Conservation (phyloP, 2,113 vertebrate species). For the Daboia siamensis region DNA sequence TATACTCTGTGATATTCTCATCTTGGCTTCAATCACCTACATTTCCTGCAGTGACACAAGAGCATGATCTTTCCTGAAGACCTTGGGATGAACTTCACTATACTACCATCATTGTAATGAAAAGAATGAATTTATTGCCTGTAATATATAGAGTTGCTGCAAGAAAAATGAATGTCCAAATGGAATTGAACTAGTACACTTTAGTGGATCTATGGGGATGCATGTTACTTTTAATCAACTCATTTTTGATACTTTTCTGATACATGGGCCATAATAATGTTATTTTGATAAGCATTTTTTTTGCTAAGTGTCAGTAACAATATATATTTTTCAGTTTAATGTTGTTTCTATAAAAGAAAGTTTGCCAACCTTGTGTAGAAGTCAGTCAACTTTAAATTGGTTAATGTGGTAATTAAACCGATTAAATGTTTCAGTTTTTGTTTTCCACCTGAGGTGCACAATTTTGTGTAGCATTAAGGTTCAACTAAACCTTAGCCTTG, state of each 20-base stretch:
- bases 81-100: neutral
- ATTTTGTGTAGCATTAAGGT: conserved; percentile 20
- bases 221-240: neutral
- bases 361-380: neutral
- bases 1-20: neutral
- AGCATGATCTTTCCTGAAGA: neutral
- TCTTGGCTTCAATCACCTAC: neutral
- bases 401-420: neutral
- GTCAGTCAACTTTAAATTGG: neutral
- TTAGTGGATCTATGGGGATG: neutral
- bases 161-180: neutral
- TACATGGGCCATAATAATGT: neutral
- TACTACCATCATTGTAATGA: neutral
- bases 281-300: neutral
- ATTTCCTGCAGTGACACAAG: neutral
- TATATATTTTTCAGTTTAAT: neutral
- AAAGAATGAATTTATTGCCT: neutral
- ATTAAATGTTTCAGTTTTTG: neutral
- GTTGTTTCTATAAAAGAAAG: neutral
- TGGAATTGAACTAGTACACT: neutral
- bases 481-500: conserved; percentile 3
- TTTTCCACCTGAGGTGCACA: conserved; percentile 13
- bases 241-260: neutral
- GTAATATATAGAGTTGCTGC: neutral
- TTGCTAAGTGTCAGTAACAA: neutral